These are phyloP conservation scores for Acinonyx jubatus DNA, from an alignment of 2,113 vertebrate genomes.

Conservation along the genomic window DNA sequence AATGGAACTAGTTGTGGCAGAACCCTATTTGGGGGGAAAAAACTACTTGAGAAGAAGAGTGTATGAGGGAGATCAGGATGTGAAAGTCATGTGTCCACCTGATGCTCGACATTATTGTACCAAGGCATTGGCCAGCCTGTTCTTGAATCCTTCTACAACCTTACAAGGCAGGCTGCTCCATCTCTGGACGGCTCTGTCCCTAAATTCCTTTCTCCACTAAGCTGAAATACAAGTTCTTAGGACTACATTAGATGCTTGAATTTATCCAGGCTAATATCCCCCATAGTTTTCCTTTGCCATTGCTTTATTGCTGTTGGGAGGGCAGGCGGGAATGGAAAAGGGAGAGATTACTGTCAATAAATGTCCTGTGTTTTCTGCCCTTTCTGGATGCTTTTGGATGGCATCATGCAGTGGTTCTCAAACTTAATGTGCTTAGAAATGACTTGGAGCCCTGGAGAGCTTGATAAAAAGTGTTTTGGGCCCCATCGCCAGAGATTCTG, in stretches of 20 bases:
- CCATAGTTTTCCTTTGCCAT: background rate
- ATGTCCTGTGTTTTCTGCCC: background rate
- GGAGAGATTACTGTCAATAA: background rate
- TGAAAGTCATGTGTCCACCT: background rate
- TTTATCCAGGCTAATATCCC: background rate
- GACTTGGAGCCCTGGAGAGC: background rate
- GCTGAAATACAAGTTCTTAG: background rate
- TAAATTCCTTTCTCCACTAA: background rate
- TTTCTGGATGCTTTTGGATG: constrained; percentile 21
- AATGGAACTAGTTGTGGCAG: background rate
- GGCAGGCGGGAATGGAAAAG: accelerated
- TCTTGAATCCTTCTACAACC: background rate
- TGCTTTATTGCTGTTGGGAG: background rate
- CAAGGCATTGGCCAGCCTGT: background rate
- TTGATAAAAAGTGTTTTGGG: background rate
- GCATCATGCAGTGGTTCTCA: background rate
- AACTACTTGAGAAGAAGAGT: background rate
- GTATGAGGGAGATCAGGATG: background rate
- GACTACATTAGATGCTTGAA: background rate
- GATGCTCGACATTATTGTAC: background rate
- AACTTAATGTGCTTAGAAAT: background rate
- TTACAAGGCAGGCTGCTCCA: background rate
- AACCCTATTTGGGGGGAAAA: background rate
- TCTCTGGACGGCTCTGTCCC: background rate
- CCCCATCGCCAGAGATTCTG: background rate